phyloP scores from a whole-genome alignment of 2,797 vertebrate species.

The Enteromius mattozi region DNA sequence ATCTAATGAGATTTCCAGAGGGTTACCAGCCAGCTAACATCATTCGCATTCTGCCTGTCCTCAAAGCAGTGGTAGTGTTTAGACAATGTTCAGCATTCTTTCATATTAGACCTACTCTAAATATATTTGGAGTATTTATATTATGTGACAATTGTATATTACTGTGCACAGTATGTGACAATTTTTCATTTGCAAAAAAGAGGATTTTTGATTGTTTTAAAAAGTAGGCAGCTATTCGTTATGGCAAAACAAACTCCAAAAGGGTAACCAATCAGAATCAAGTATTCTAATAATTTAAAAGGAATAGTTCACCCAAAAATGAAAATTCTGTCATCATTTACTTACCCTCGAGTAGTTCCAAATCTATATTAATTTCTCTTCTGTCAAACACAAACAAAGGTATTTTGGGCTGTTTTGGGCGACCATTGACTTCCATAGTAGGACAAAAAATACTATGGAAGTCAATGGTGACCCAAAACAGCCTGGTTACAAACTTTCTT shows the following conservation, averaged over 20 bases:
- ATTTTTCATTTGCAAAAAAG: not conserved
- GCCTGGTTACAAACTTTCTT: too few relatives aligned
- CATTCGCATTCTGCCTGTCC: not conserved
- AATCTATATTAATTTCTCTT: too few relatives aligned
- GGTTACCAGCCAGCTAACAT: not conserved
- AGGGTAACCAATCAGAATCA: not conserved
- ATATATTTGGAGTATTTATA: not conserved
- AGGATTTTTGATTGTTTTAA: not conserved
- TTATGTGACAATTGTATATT: too few relatives aligned
- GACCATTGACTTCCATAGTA: too few relatives aligned
- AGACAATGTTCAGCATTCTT: not conserved
- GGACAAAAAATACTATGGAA: too few relatives aligned
- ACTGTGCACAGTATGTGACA: not conserved
- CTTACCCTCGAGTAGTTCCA: too few relatives aligned
- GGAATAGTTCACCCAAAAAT: too few relatives aligned
- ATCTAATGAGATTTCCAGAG: slow-evolving; percentile 25
- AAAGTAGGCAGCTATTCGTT: not conserved
- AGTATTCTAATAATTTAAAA: not conserved
- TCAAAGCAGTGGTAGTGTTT: not conserved
- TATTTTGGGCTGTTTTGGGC: too few relatives aligned
- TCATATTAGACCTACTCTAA: not conserved
- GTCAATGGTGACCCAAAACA: too few relatives aligned
- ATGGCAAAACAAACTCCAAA: not conserved
- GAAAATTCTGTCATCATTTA: too few relatives aligned
- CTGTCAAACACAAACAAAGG: too few relatives aligned